Base-by-base conservation (phyloP, 2,888 invertebrate genomes). In the Eustalomyia histrio region DNA sequence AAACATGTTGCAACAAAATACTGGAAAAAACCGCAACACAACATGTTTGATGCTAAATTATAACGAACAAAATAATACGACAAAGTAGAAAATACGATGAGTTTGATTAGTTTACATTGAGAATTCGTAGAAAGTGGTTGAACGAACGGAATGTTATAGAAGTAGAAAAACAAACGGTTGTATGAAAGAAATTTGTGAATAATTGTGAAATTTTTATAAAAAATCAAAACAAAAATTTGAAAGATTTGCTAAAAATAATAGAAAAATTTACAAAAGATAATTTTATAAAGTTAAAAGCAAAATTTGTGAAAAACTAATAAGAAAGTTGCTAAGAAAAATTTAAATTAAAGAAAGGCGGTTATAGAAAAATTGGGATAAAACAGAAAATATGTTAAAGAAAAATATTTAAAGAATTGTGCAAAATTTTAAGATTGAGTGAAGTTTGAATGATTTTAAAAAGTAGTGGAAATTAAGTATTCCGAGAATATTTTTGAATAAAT, bases 71-170 rank as follows among this genome's bases (percentile, higher is more conserved):
- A 55, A 52, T 8, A 33, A 21, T 29, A 53, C 18, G 2, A 2
- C 35, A 63, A 43, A 67, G 39, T 43, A 14, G 6, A 65, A 65
- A 65, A 74, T 21, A 64, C 58, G 29, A 39, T 53, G 21, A 0
- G 69, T 63, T 50, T 50, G 69, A 47, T 76, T 74, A 76, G 80
- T 81, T 64, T 65, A 74, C 65, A 35, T 73, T 81, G 65, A 69
- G 39, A 76, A 73, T 74, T 81, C 76, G 73, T 81, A 74, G 73
- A 76, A 71, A 71, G 60, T 65, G 80, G 80, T 81, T 71, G 69
- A 17, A 9, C 1, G 7, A 67, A 16, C 76, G 76, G 74, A 63
- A 2, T 9, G 52, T 9, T 14, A 29, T 8, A 17, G 17, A 52
- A n/a, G 7, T 69, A 52, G 53, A 0, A 21, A 60, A 4, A 29